phyloP scores from a whole-genome alignment of 2,113 vertebrate genomes.

The Gymnogyps californianus region DNA sequence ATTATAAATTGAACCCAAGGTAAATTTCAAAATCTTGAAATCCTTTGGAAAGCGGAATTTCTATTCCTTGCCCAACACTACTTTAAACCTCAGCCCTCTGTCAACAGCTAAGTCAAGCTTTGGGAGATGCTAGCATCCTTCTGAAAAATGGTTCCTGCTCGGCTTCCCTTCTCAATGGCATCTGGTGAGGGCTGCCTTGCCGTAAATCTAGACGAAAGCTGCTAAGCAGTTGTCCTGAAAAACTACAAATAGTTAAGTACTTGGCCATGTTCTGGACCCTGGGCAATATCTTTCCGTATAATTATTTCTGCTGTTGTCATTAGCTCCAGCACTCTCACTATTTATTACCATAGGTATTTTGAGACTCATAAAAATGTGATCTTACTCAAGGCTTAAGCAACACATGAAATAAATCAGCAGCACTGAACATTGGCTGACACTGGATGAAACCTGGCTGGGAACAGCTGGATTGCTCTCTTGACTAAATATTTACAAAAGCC shows the following conservation, averaged over 20 bases:
- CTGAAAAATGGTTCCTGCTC: neutral
- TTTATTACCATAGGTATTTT: constrained; percentile 78
- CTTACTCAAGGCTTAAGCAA: constrained; percentile 73
- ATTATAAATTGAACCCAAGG: neutral
- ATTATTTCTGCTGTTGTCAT: constrained; percentile 72
- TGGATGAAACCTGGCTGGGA: constrained; percentile 77
- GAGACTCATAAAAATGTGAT: constrained; percentile 79
- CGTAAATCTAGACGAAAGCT: neutral
- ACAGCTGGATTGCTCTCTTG: constrained; percentile 82
- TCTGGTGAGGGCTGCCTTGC: neutral
- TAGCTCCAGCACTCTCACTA: constrained; percentile 65
- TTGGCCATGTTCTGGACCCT: constrained; percentile 48
- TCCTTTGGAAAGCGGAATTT: neutral
- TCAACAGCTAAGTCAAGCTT: neutral
- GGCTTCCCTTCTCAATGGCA: neutral
- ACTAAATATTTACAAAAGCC: constrained; percentile 86
- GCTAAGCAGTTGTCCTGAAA: constrained; percentile 9
- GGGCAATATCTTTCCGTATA: constrained; percentile 61
- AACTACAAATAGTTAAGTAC: constrained; percentile 11
- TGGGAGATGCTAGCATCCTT: neutral
- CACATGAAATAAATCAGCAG: constrained; percentile 77
- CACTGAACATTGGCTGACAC: constrained; percentile 67
- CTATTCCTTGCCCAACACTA: neutral
- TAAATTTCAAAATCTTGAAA: neutral
- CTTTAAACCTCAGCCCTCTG: neutral